phyloP scores from a whole-genome alignment of 1,140 invertebrate genomes.

The Diuraphis noxia region DNA sequence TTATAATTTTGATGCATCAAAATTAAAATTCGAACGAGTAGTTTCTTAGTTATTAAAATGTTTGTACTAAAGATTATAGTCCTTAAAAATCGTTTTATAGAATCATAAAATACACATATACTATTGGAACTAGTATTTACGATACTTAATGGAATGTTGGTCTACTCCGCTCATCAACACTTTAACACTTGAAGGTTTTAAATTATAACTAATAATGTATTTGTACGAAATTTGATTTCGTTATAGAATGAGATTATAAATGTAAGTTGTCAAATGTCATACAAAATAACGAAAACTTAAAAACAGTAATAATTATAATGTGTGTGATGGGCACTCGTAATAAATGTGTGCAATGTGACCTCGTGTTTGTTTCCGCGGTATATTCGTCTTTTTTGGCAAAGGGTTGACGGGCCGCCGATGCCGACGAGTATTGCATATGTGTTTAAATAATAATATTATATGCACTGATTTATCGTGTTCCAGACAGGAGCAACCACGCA shows the following conservation, averaged over 20 bases:
- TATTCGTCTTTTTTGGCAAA: neutral
- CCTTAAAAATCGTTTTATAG: no score
- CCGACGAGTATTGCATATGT: neutral
- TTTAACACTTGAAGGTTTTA: no score
- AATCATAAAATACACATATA: no score
- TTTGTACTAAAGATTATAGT: no score
- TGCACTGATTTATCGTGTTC: constrained; percentile 26
- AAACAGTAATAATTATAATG: neutral
- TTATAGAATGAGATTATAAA: no score
- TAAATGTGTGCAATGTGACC: neutral
- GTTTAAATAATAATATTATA: neutral
- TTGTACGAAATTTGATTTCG: no score
- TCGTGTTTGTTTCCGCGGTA: constrained; percentile 5
- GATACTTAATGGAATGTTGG: no score
- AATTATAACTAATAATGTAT: no score
- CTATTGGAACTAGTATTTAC: no score
- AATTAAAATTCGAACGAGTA: neutral
- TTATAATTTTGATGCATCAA: neutral
- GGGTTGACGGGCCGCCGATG: neutral
- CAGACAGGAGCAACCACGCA: constrained; percentile 24
- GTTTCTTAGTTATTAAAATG: neutral
- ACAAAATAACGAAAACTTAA: no score
- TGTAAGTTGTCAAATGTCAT: no score
- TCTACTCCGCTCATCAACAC: no score
- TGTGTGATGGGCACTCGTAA: neutral